Conservation (phyloP, 2,797 vertebrate genomes). For the Aphelocoma californica region DNA sequence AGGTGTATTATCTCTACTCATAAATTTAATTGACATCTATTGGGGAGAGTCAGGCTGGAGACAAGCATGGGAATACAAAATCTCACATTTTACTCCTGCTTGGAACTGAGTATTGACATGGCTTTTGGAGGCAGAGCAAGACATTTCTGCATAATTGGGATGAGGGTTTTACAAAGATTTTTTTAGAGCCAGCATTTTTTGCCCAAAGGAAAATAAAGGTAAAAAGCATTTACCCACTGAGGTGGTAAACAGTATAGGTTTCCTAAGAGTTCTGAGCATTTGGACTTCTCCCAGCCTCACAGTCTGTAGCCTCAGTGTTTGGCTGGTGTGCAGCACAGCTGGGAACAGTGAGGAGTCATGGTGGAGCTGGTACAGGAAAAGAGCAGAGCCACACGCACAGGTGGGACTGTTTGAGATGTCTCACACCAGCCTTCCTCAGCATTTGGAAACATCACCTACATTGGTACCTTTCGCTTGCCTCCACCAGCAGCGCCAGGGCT, state of each 20-base stretch:
- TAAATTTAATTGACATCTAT: background rate
- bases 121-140: background rate
- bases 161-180: background rate
- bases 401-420: rapidly evolving
- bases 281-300: background rate
- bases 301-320: background rate
- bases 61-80: background rate
- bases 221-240: background rate
- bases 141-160: background rate
- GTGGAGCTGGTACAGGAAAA: background rate
- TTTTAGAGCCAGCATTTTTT: background rate
- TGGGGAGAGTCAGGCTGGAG: background rate
- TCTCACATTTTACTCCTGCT: background rate
- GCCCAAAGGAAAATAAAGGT: background rate
- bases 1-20: background rate
- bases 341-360: rapidly evolving
- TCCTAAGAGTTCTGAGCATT: background rate
- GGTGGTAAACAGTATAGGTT: background rate
- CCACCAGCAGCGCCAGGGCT: background rate
- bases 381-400: rapidly evolving
- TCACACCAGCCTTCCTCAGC: background rate
- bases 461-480: background rate
- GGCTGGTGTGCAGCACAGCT: rapidly evolving
- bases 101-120: background rate
- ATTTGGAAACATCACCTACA: rapidly evolving